Evolutionary conservation across 2,113 vertebrate species (phyloP).

Genomic region (Thunnus thynnus): DNA sequence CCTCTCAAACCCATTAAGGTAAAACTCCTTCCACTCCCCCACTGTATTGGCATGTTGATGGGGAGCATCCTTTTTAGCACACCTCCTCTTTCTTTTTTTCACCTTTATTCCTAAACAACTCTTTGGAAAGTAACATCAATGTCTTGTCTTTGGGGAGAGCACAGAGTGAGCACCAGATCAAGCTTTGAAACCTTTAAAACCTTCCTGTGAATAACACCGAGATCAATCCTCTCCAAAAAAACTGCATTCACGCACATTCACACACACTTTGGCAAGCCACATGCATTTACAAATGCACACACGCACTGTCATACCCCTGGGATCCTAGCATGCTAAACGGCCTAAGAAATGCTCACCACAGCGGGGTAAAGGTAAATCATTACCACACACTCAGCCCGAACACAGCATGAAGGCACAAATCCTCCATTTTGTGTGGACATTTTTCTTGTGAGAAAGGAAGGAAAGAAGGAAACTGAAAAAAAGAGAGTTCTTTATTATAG

Average conservation of each 20-base stretch:
- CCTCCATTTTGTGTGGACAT: neutral
- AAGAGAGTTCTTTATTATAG: too few relatives aligned
- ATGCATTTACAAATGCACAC: neutral
- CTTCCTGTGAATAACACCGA: conserved; percentile 65
- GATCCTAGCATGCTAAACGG: conserved; percentile 22
- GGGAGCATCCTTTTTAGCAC: conserved; percentile 45
- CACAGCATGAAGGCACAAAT: neutral
- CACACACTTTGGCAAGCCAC: conserved; percentile 1
- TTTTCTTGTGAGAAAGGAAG: neutral
- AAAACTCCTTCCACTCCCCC: conserved; percentile 32
- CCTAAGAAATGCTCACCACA: conserved; percentile 23
- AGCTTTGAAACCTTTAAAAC: conserved; percentile 70
- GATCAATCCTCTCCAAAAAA: conserved; percentile 46
- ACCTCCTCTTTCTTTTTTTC: conserved; percentile 16
- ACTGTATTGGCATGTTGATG: conserved; percentile 45
- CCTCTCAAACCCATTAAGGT: conserved; percentile 55
- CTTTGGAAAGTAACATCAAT: conserved; percentile 70
- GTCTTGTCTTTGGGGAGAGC: conserved; percentile 56
- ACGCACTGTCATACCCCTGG: neutral
- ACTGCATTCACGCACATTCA: neutral
- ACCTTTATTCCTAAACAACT: conserved; percentile 45
- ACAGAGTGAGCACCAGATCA: conserved; percentile 11
- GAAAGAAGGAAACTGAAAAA: neutral
- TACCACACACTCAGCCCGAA: conserved; percentile 25
- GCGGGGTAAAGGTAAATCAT: conserved; percentile 18